A percentile compares a stretch with the other conserved stretches of the same genome.
These are phyloP conservation scores for Gobiocypris rarus DNA, from an alignment of 2,113 vertebrate species.

Conservation along the genomic window DNA sequence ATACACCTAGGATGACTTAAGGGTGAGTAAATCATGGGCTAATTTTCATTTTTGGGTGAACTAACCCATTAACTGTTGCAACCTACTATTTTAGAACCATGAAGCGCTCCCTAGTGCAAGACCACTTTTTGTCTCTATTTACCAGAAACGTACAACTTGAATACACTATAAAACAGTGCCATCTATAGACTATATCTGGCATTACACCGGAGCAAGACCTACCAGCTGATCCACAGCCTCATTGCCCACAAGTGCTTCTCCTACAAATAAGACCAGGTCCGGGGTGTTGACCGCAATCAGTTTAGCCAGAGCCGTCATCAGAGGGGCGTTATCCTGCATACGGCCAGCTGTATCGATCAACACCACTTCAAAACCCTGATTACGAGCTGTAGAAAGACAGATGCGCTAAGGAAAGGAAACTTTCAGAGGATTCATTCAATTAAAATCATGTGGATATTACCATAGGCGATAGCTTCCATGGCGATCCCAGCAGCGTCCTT, in stretches of 20 bases:
- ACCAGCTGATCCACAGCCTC: constrained; percentile 99
- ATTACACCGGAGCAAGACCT: constrained; percentile 58
- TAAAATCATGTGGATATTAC: constrained; percentile 66
- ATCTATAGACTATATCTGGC: not conserved
- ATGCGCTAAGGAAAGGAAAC: not conserved
- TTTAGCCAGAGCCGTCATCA: constrained; percentile 96
- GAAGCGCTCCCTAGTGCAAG: not conserved
- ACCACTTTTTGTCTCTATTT: not conserved
- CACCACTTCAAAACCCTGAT: constrained; percentile 94
- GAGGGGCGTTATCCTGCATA: constrained; percentile 97
- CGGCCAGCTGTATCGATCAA: constrained; percentile 98
- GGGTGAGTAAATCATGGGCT: too few relatives aligned
- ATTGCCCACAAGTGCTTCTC: constrained; percentile 95
- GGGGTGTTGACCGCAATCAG: constrained; percentile 96
- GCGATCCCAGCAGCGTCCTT: constrained; percentile 97
- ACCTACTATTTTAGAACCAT: not conserved
- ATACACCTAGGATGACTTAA: too few relatives aligned
- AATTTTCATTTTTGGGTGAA: too few relatives aligned
- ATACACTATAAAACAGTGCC: not conserved
- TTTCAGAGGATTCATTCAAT: not conserved
- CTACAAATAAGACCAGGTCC: constrained; percentile 95
- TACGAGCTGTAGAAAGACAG: constrained; percentile 79
- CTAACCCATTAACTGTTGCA: too few relatives aligned
- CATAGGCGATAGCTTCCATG: constrained; percentile 96
- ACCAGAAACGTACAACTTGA: too few relatives aligned